These are phyloP conservation scores for Nomada fabriciana DNA, from an alignment of 2,888 invertebrate species.

Conservation along the genomic window DNA sequence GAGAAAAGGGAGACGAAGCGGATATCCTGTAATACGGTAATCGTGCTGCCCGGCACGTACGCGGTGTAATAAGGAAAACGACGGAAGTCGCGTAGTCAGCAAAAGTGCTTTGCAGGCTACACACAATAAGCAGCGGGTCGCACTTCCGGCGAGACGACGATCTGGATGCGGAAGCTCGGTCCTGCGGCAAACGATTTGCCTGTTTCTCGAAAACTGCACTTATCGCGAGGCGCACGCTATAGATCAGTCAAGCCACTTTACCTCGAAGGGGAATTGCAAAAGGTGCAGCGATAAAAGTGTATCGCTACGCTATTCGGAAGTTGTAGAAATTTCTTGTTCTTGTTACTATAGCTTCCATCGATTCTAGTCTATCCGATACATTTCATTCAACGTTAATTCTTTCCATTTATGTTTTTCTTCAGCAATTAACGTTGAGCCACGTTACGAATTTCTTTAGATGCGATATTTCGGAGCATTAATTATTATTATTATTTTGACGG, in stretches of 20 bases:
- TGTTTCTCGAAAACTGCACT: slow-evolving; percentile 24
- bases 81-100: slow-evolving; percentile 25
- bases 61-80: slow-evolving; percentile 75
- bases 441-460: too few relatives aligned
- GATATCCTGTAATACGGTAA: slow-evolving; percentile 72
- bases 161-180: slow-evolving; percentile 8
- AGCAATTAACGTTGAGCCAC: too few relatives aligned
- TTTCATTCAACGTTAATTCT: too few relatives aligned
- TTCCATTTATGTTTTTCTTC: too few relatives aligned
- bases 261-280: slow-evolving; percentile 4
- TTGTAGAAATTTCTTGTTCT: background rate
- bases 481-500: too few relatives aligned
- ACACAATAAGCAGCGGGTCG: slow-evolving; percentile 43
- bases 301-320: background rate
- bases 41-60: slow-evolving; percentile 77
- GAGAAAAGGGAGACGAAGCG: slow-evolving; percentile 13
- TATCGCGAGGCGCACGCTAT: slow-evolving; percentile 9
- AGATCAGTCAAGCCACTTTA: slow-evolving; percentile 2
- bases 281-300: background rate
- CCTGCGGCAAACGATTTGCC: slow-evolving; percentile 8
- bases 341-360: too few relatives aligned
- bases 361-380: too few relatives aligned
- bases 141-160: slow-evolving; percentile 6
- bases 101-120: slow-evolving; percentile 13
- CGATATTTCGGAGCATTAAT: too few relatives aligned